These are phyloP conservation scores for Chinchilla lanigera DNA, from an alignment of 2,113 vertebrate species.

Conservation along the genomic window DNA sequence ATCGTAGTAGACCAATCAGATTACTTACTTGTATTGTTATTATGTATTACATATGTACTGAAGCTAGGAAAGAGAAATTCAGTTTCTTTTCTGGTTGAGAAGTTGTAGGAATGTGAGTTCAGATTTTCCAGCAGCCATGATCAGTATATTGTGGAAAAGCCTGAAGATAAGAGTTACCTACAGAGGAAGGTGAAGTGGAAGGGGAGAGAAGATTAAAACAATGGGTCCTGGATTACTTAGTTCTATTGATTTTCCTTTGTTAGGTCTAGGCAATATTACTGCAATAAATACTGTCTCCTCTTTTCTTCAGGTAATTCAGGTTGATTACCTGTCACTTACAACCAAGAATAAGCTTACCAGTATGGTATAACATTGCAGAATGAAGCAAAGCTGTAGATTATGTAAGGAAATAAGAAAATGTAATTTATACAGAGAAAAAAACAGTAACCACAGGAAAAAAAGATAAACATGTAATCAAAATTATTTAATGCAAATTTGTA, in stretches of 20 bases:
- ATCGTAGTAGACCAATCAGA: background rate
- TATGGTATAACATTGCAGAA: background rate
- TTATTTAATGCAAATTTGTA: slow-evolving; percentile 5
- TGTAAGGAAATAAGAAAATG: slow-evolving; percentile 9
- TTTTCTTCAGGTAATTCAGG: background rate
- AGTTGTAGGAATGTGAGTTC: background rate
- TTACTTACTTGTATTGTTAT: background rate
- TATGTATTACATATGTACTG: background rate
- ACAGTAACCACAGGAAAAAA: background rate
- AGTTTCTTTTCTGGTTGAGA: background rate
- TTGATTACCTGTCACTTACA: slow-evolving; percentile 44
- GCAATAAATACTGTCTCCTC: background rate
- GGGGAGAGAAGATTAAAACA: background rate
- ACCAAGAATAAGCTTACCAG: background rate
- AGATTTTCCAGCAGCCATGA: background rate
- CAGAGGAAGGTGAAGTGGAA: background rate
- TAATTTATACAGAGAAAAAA: background rate
- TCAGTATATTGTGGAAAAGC: background rate
- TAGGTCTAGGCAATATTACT: background rate
- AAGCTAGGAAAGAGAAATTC: background rate
- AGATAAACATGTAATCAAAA: background rate
- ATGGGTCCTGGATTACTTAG: background rate
- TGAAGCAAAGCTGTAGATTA: slow-evolving; percentile 9
- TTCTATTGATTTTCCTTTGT: slow-evolving; percentile 54
- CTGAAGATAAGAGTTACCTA: background rate